A percentile compares a stretch with the other conserved stretches of the same genome.
Conservation (phyloP, 2,888 invertebrate species). For the Synanthedon vespiformis region DNA sequence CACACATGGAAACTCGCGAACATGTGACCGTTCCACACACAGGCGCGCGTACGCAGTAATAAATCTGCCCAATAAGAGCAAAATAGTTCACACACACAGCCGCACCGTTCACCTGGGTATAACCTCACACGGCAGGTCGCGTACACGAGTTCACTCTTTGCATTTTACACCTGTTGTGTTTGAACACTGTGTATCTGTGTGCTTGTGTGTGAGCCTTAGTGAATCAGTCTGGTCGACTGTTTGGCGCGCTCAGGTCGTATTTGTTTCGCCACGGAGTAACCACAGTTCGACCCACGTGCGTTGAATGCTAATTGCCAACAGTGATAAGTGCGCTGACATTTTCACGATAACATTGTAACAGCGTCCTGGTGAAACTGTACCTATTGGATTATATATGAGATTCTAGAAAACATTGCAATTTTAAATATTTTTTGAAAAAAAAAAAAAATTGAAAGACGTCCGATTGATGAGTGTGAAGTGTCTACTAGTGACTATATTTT, state of each 20-base stretch:
- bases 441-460: too few species aligned
- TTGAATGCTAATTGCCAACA: slow-evolving; percentile 38
- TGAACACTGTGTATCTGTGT: slow-evolving; percentile 39
- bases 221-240: slow-evolving; percentile 60
- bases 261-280: slow-evolving; percentile 16
- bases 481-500: slow-evolving; percentile 37
- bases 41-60: slow-evolving; percentile 32
- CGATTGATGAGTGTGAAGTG: slow-evolving; percentile 36
- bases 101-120: slow-evolving; percentile 36
- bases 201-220: slow-evolving; percentile 36
- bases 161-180: slow-evolving; percentile 56
- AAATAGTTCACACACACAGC: slow-evolving; percentile 55
- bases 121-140: slow-evolving; percentile 51
- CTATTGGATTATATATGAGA: not conserved
- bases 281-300: slow-evolving; percentile 41
- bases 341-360: slow-evolving; percentile 14
- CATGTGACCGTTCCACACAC: slow-evolving; percentile 54
- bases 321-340: slow-evolving; percentile 55
- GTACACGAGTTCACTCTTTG: slow-evolving; percentile 41
- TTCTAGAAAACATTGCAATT: not conserved
- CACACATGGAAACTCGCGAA: slow-evolving; percentile 42
- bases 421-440: not conserved
- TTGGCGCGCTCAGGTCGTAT: slow-evolving; percentile 61
- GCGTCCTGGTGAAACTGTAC: not conserved
- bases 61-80: slow-evolving; percentile 59